These are phyloP conservation scores for Holacanthella duospinosa DNA, from an alignment of 2,888 invertebrate species.

Conservation along the genomic window DNA sequence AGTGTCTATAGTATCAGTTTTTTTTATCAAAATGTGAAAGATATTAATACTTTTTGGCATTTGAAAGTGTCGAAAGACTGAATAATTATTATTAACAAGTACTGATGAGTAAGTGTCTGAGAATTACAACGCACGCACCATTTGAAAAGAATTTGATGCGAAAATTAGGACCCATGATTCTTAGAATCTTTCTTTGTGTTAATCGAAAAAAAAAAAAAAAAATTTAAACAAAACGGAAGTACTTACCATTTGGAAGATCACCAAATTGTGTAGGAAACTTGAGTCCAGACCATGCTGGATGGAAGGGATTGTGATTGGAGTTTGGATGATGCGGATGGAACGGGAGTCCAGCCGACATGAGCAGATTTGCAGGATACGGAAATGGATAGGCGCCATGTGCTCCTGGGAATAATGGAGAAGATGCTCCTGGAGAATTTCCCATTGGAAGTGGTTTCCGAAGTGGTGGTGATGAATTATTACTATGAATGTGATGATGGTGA, in stretches of 20 bases:
- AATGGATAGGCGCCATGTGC: slow-evolving; percentile 25
- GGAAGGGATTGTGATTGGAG: slow-evolving; percentile 5
- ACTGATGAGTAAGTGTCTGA: neutral
- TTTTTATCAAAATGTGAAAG: no score
- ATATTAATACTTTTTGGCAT: no score
- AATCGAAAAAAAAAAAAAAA: no score
- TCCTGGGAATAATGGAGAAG: neutral
- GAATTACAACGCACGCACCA: neutral
- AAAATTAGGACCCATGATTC: no score
- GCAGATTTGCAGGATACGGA: slow-evolving; percentile 36
- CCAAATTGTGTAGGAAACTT: slow-evolving; percentile 27
- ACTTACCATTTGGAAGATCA: slow-evolving; percentile 10
- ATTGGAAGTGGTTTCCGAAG: slow-evolving; percentile 35
- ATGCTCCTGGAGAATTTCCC: slow-evolving; percentile 22
- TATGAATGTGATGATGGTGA: slow-evolving; percentile 14
- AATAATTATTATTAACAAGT: neutral
- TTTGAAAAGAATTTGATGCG: neutral
- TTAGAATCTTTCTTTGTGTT: no score
- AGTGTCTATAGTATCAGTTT: no score
- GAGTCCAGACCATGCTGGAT: slow-evolving; percentile 34
- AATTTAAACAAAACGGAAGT: no score
- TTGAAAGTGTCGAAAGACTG: no score
- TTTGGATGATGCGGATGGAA: slow-evolving; percentile 24
- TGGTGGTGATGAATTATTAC: slow-evolving; percentile 12
- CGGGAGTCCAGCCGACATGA: slow-evolving; percentile 33